Evolutionary conservation across 2,113 vertebrate species (phyloP), one percentile per base, ranked within the genome.

Genomic region (Onychostruthus taczanowskii): DNA sequence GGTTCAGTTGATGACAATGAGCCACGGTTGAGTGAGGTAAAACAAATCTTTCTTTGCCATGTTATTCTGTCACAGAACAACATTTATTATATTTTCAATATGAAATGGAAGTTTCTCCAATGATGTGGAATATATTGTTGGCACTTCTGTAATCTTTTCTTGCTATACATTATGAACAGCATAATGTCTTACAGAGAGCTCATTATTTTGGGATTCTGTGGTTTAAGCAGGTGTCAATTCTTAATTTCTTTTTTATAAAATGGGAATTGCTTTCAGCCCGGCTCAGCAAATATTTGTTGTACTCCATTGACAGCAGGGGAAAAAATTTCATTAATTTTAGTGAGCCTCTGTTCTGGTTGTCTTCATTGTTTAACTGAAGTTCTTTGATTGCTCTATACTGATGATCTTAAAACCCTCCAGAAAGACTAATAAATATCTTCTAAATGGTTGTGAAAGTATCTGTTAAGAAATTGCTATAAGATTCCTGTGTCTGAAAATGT

Each of bases 1-100:
- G 85, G 97, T 92, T 97, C 97, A 37, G 52, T 97, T 87, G 93
- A 97, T 46, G 94, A 96, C 46, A 95, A 68, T 28, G 97, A 97
- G 52, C 69, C 92, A 56, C 95, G 85, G 37, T 33, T 94, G 82
- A 96, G 90, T 68, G 94, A 98, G 97, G 98, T 98, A 97, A 86
- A 96, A 20, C 41, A 35, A 13, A 19, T 83, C n/a, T 43, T 90
- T 72, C 41, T 82, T 53, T 87, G 75, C 39, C 7, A 0, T 77
- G 53, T 81, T 84, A 14, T 81, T 89, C n/a, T 84, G 33, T 78
- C 46, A 37, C n/a, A 43, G 35, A 70, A 69, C 31, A 62, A 33
- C n/a, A 49, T 49, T 55, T 49, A 55, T 75, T 91, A 20, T 47
- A 21, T 77, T 83, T 91, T 77, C 68, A 70, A 2, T 39, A 58